A percentile compares a stretch with the other conserved stretches of the same genome.
phyloP scores from a whole-genome alignment of 2,888 invertebrate species.

The Panzeria rudis region DNA sequence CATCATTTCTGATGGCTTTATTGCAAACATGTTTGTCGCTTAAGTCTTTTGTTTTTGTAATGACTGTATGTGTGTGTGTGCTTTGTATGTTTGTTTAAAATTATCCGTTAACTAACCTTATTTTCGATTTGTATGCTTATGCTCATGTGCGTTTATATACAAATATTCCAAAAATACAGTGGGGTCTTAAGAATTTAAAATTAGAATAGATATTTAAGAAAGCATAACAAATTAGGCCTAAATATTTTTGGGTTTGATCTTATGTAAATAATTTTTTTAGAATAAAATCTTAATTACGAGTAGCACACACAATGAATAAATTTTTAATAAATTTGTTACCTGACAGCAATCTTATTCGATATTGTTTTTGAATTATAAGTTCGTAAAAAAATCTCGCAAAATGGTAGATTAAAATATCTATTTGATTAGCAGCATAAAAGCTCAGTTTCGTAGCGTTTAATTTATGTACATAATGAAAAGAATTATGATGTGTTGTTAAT shows the following conservation, averaged over 20 bases:
- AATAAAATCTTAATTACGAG: no score
- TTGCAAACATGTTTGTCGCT: constrained; percentile 68
- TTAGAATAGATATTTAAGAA: constrained; percentile 1
- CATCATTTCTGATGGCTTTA: constrained; percentile 44
- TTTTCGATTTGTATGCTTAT: constrained; percentile 48
- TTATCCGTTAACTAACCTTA: constrained; percentile 77
- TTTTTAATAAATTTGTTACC: no score
- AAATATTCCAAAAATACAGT: constrained; percentile 16
- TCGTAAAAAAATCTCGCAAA: no score
- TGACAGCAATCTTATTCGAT: no score
- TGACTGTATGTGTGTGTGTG: neutral
- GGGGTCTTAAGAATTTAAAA: neutral
- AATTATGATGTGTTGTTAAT: no score
- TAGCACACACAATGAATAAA: no score
- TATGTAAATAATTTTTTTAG: neutral
- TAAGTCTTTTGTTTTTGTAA: constrained; percentile 61
- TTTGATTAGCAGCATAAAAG: no score
- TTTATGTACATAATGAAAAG: no score
- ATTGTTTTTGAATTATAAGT: no score
- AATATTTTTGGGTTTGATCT: neutral
- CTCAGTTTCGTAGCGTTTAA: no score
- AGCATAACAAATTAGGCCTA: neutral
- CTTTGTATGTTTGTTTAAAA: constrained; percentile 59
- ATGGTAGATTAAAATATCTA: no score
- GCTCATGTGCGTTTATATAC: neutral